These are phyloP conservation scores for Phaenicophaeus curvirostris DNA, from an alignment of 2,797 vertebrate genomes.

Conservation along the genomic window DNA sequence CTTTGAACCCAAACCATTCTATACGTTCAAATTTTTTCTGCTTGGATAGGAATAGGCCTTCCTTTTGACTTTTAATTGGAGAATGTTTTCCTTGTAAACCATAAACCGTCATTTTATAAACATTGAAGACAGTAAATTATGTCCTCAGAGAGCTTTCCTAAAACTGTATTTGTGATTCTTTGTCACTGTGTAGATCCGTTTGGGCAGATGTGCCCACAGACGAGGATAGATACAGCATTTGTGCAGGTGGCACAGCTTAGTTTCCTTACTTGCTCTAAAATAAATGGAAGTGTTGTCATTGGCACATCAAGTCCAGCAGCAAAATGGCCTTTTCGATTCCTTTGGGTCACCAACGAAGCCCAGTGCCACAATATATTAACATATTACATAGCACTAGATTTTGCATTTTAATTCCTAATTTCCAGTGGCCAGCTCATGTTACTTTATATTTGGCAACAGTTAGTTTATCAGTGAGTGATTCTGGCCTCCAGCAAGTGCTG, in stretches of 20 bases:
- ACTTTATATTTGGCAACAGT: constrained; percentile 38
- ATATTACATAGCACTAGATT: neutral
- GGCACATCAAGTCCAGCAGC: neutral
- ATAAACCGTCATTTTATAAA: constrained; percentile 27
- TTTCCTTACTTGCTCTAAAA: neutral
- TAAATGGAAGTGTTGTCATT: neutral
- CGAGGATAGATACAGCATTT: neutral
- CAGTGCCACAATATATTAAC: neutral
- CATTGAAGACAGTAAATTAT: constrained; percentile 27
- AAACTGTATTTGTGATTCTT: neutral
- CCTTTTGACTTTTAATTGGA: neutral
- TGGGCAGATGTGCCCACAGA: neutral
- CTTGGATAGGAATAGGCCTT: neutral
- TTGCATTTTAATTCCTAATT: constrained; percentile 13
- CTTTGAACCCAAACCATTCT: too few species aligned
- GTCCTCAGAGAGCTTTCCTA: neutral
- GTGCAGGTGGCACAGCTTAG: neutral
- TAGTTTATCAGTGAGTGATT: constrained; percentile 26
- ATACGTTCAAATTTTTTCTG: neutral
- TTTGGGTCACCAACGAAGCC: constrained; percentile 45
- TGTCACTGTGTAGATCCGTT: neutral
- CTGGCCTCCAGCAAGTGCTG: constrained; percentile 19
- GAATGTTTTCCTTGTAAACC: neutral
- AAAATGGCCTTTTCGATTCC: neutral
- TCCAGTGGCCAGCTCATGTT: constrained; percentile 7